Evolutionary conservation across 2,888 invertebrate species (phyloP), one percentile per base, ranked within the genome.

Genomic region (Danaus chrysippus): DNA sequence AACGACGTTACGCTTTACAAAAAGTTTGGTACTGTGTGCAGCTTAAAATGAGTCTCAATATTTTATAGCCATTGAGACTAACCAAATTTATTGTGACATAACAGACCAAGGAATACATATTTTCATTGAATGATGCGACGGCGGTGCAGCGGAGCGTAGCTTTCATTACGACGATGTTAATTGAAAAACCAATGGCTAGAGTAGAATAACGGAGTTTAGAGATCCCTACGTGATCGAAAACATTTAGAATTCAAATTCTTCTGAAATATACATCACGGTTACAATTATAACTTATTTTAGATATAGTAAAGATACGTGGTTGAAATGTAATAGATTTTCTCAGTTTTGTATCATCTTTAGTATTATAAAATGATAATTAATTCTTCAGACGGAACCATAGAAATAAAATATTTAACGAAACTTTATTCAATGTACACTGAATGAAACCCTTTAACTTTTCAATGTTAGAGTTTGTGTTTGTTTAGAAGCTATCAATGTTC

Each of bases 141-240:
- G 15, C 17, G 49, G 49, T 49, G 15, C 49, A 49, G 49, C 62
- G 44, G 60, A 68, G 57, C 70, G 69, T 58, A 54, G 42, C 63
- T 64, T 59, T 57, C 64, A 70, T 69, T 70, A 68, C 65, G 64
- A 41, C 55, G 61, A 59, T 52, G 66, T 70, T 70, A 70, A 70
- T 69, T 70, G 67, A 67, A 70, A 70, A 69, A 65, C 63, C 63
- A 63, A 58, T 66, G 62, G 58, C 60, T 56, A 57, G 58, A 52
- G 58, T n/a, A 17, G 17, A 49, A 15, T 49, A 17, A 49, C 49
- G 15, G 49, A 49, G 17, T 49, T 49, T 17, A 49, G 49, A 17
- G 49, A 49, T 49, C 49, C 15, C 10, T 49, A 10, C 0, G 17
- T 11, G 10, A 34, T 34, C 6, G 23, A 34, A 34, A 34, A 34